phyloP scores from a whole-genome alignment of 1,140 invertebrate genomes.

The Drosophila leontia region DNA sequence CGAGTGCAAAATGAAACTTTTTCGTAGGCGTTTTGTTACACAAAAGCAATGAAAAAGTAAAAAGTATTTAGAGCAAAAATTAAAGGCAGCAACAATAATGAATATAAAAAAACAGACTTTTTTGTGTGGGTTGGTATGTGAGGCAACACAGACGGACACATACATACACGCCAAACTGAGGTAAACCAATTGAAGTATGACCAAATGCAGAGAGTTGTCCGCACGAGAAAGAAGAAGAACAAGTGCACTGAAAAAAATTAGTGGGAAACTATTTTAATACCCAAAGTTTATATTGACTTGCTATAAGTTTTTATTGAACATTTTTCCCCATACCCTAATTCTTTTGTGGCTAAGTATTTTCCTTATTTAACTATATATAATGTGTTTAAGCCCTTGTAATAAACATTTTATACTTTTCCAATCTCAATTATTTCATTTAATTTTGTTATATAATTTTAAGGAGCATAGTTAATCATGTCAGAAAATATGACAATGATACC shows the following conservation, averaged over 20 bases:
- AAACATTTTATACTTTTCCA: neutral
- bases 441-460: too few species aligned
- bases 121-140: constrained; percentile 51
- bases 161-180: constrained; percentile 14
- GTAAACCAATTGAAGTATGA: constrained; percentile 77
- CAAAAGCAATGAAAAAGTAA: constrained; percentile 52
- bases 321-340: too few species aligned
- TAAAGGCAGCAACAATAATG: constrained; percentile 53
- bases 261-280: neutral
- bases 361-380: too few species aligned
- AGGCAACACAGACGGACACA: constrained; percentile 47
- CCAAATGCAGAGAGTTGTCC: constrained; percentile 48
- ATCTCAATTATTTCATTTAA: neutral
- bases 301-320: neutral
- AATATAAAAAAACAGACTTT: constrained; percentile 30
- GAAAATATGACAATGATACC: too few species aligned
- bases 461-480: too few species aligned
- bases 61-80: constrained; percentile 78
- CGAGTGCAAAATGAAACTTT: constrained; percentile 56
- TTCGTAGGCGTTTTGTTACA: constrained; percentile 62
- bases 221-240: constrained; percentile 12
- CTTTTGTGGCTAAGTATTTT: too few species aligned
- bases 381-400: too few species aligned
- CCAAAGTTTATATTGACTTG: neutral
- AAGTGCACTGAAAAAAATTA: constrained; percentile 8